phyloP scores from a whole-genome alignment of 2,797 vertebrate genomes.

The Psittacula derbiana region DNA sequence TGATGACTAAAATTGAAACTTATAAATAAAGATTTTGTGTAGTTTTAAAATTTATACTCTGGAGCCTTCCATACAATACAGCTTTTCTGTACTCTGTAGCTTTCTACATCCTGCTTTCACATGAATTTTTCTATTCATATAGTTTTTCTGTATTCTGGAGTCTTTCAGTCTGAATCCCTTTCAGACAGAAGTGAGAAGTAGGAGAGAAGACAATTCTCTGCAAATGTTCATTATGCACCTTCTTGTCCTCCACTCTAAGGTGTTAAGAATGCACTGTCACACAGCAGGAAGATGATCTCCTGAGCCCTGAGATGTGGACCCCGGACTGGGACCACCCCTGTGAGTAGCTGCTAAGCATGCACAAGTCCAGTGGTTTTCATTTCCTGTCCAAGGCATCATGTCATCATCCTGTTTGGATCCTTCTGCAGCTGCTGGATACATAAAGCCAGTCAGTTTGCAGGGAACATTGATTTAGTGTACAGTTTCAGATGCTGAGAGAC shows the following conservation, averaged over 20 bases:
- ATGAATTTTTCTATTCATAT: accelerated
- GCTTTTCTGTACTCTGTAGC: background rate
- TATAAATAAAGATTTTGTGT: constrained; percentile 48
- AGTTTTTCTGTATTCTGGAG: background rate
- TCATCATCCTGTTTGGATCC: background rate
- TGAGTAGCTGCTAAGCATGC: background rate
- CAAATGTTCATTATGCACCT: accelerated
- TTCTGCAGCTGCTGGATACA: background rate
- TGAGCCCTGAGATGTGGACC: background rate
- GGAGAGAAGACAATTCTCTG: background rate
- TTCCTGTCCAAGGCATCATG: background rate
- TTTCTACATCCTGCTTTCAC: background rate
- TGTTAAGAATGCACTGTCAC: background rate
- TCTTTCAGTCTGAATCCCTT: background rate
- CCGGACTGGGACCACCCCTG: background rate
- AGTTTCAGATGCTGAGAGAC: background rate
- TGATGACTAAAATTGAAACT: constrained; percentile 3
- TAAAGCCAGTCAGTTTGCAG: background rate
- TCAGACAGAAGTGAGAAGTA: background rate
- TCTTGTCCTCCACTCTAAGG: background rate
- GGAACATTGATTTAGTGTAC: background rate
- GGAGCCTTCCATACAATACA: background rate
- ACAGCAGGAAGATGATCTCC: background rate
- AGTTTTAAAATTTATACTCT: constrained; percentile 8
- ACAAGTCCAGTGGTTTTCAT: background rate